Base-by-base conservation (phyloP, 2,113 vertebrate species). In the Cyanistes caeruleus region DNA sequence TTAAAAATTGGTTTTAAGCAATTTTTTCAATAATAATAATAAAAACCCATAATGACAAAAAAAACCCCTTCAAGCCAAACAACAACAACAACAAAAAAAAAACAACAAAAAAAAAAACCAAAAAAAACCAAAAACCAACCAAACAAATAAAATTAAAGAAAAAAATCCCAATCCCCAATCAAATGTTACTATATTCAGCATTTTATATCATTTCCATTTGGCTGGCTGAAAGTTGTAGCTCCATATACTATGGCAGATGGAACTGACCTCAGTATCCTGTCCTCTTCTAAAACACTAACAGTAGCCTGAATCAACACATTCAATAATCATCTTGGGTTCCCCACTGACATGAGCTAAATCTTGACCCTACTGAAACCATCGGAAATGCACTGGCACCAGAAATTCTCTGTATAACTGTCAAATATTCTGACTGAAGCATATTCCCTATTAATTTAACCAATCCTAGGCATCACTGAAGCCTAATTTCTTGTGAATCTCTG, bases 401-500 rank as follows among this genome's bases (percentile, higher is more conserved):
- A 62, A 91, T 91, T 80, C 58, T 51, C 39, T 69, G 20, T 25
- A 11, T 53, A 85, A 77, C 64, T 80, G 51, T 96, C 67, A 93
- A 88, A 90, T 13, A 58, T 55, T 83, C 58, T 94, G 73, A 69
- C 55, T 87, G 65, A 91, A 95, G 27, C 35, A 78, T 75, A 89
- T 81, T 84, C 37, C 28, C 56, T 84, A 87, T 78, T 92, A 90
- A 89, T 95, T 89, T 96, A 89, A 75, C 81, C 4, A 4, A 87
- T 97, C 59, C 62, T 88, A 87, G 60, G 73, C 80, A 89, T 64
- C 87, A 91, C 25, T 79, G 84, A 87, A 95, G 73, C 87, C 77
- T 96, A 90, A 95, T 96, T 96, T 96, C 70, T 93, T 95, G 82
- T 91, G 87, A 80, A 91, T 85, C 81, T 93, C 87, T 74, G 46